Conservation (phyloP, 2,113 vertebrate genomes). For the Rhynchomys soricoides region DNA sequence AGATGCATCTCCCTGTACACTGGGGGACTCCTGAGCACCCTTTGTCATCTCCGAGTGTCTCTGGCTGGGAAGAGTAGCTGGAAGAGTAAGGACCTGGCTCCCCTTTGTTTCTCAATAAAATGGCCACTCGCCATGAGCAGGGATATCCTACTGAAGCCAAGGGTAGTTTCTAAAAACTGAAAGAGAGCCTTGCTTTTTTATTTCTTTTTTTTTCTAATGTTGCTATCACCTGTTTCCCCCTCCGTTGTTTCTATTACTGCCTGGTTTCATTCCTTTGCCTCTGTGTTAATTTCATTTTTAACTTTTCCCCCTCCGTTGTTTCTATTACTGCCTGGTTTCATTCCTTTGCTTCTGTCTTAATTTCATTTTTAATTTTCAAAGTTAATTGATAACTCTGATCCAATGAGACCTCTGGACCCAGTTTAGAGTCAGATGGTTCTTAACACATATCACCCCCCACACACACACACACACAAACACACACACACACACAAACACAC, state of each 20-base stretch:
- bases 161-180: not conserved
- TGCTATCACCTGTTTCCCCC: not conserved
- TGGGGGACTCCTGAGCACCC: not conserved
- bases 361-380: not conserved
- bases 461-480: too few species aligned
- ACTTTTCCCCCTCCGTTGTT: not conserved
- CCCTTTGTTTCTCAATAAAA: not conserved
- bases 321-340: not conserved
- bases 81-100: not conserved
- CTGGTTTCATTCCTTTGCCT: constrained; percentile 30
- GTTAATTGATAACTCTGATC: not conserved
- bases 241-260: not conserved
- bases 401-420: not conserved
- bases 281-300: not conserved
- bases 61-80: not conserved
- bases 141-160: not conserved
- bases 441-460: not conserved
- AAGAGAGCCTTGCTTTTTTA: not conserved
- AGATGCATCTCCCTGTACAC: not conserved
- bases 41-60: not conserved
- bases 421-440: not conserved
- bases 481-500: too few species aligned
- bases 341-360: constrained; percentile 4
- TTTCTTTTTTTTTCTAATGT: not conserved
- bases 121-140: not conserved